A percentile compares a stretch with the other conserved stretches of the same genome.
phyloP scores from a whole-genome alignment of 2,888 invertebrate species.

The Nesidiocoris tenuis region DNA sequence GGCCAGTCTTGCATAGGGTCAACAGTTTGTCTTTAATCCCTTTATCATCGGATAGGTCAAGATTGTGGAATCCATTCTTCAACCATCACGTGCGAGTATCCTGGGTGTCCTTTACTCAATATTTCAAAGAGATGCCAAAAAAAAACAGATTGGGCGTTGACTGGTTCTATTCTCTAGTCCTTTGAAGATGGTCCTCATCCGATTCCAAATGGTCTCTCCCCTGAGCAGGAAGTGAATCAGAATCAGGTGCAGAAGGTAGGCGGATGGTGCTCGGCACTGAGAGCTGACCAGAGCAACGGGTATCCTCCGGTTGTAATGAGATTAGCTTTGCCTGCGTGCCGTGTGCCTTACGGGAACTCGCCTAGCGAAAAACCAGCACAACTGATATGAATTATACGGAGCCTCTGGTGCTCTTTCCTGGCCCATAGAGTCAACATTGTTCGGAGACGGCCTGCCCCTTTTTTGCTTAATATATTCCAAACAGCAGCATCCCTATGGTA shows the following conservation, averaged over 20 bases:
- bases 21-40: too few species aligned
- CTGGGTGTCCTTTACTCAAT: too few species aligned
- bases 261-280: not conserved
- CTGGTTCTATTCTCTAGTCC: too few species aligned
- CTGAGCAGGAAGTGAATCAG: not conserved
- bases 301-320: slow-evolving; percentile 27
- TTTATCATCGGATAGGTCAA: too few species aligned
- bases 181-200: too few species aligned
- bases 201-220: not conserved
- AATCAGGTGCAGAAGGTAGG: not conserved
- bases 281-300: not conserved
- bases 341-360: not conserved
- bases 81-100: too few species aligned
- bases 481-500: not conserved
- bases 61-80: too few species aligned
- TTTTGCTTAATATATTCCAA: slow-evolving; percentile 35
- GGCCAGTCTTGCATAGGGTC: too few species aligned
- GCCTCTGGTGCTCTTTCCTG: not conserved
- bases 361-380: slow-evolving; percentile 20
- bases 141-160: too few species aligned
- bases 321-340: slow-evolving; percentile 24
- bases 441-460: slow-evolving; percentile 25
- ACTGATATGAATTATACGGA: slow-evolving; percentile 39
- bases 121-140: too few species aligned
- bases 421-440: slow-evolving; percentile 18